These are phyloP conservation scores for Luscinia luscinia DNA, from an alignment of 2,797 vertebrate species.

Conservation along the genomic window DNA sequence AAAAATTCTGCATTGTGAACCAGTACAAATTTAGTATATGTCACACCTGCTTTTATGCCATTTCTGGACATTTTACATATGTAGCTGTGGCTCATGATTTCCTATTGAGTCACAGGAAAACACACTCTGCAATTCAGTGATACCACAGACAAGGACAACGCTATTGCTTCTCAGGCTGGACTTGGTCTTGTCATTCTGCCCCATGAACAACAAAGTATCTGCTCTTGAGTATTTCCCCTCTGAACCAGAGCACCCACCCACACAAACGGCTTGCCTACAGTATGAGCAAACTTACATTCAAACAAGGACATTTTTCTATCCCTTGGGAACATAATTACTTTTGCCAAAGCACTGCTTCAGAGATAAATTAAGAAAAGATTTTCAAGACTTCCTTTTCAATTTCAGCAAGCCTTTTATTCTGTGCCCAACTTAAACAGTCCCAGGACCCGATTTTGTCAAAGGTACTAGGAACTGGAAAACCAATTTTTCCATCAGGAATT, in stretches of 20 bases:
- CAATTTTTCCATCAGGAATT: not conserved
- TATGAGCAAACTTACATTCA: not conserved
- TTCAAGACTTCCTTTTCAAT: not conserved
- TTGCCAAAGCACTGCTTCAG: not conserved
- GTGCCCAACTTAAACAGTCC: not conserved
- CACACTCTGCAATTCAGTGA: not conserved
- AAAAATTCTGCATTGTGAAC: not conserved
- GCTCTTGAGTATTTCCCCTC: not conserved
- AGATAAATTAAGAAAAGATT: not conserved
- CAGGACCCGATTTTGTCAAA: not conserved
- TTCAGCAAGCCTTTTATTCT: not conserved
- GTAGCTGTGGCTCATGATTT: not conserved
- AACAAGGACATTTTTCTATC: not conserved
- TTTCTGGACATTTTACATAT: not conserved
- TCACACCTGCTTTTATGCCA: not conserved
- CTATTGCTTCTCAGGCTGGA: not conserved
- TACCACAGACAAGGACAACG: not conserved
- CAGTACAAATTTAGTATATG: rapidly evolving
- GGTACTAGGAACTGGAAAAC: not conserved
- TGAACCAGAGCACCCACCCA: not conserved
- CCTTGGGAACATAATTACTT: not conserved
- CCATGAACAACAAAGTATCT: not conserved
- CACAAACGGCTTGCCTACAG: not conserved
- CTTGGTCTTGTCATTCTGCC: not conserved
- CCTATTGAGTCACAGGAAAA: not conserved